Evolutionary conservation across 2,888 invertebrate genomes (phyloP).

Genomic region (Conchocele bisecta): DNA sequence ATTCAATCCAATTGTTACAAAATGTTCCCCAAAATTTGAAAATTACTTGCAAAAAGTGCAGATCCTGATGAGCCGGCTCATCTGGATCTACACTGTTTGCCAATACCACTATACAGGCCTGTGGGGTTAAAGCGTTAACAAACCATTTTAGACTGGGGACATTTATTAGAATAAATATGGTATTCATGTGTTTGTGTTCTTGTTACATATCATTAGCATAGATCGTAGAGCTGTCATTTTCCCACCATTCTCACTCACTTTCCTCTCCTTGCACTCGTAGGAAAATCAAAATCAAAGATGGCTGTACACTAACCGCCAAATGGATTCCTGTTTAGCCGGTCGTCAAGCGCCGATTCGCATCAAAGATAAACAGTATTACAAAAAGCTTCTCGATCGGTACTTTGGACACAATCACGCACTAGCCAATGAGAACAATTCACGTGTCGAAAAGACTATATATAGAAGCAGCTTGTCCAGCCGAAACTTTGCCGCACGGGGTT

Average conservation of each 20-base stretch:
- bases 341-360: constrained; percentile 70
- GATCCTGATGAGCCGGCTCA: too few relatives aligned
- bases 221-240: neutral
- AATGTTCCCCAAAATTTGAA: too few relatives aligned
- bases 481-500: constrained; percentile 52
- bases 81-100: too few relatives aligned
- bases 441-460: constrained; percentile 48
- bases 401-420: constrained; percentile 77
- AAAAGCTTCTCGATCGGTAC: constrained; percentile 76
- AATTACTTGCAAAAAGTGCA: too few relatives aligned
- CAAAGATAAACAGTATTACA: constrained; percentile 77
- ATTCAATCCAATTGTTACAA: too few relatives aligned
- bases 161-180: too few relatives aligned
- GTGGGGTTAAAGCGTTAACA: too few relatives aligned
- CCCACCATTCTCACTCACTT: constrained; percentile 5
- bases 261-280: constrained; percentile 59
- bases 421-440: constrained; percentile 66
- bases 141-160: too few relatives aligned
- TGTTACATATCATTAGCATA: too few relatives aligned
- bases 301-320: constrained; percentile 67
- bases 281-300: constrained; percentile 71
- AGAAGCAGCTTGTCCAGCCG: constrained; percentile 42
- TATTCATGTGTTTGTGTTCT: too few relatives aligned
- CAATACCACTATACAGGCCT: too few relatives aligned
- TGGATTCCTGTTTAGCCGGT: constrained; percentile 66